Evolutionary conservation across 2,113 vertebrate species (phyloP), one percentile per base, ranked within the genome.

Genomic region (Mobula birostris): DNA sequence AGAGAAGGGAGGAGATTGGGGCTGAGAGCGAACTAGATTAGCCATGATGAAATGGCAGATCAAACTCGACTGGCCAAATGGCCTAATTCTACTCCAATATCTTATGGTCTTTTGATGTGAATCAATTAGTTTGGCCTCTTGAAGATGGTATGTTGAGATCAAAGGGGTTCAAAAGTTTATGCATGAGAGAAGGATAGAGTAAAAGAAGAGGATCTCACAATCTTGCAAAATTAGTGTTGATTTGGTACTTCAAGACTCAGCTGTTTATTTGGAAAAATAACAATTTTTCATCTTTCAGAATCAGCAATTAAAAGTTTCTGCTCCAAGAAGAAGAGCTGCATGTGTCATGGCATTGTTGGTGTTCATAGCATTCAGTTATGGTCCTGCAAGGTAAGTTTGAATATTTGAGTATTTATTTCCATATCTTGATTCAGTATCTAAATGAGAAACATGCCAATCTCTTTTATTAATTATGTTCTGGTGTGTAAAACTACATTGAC

Each of bases 291-390:
- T 72, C 72, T 95, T 78, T 56, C 95, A 99, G 98, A 99, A 99
- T 95, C 96, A 97, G 74, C 96, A 96, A 32, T 97, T 99, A 32
- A 98, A 97, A 96, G 95, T 97, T 7, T 97, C 97, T 0, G 97
- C 97, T 94, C 97, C 98, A 0, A 99, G 99, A 96, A 97, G 98
- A 94, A 97, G 97, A 96, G 97, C 97, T 0, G 94, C 99, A 82
- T 99, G 98, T 95, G 97, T 99, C 94, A 98, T 99, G 98, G 97
- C 97, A 94, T 95, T 99, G 80, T 63, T 99, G 96, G 97, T 96
- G 80, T 98, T 99, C 94, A 94, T 99, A 27, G 93, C 98, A 92
- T 95, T 99, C 79, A 99, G 98, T 94, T 96, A 97, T 21, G 97
- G 97, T 94, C 97, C 98, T 8, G 83, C 97, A 95, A 98, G 97